A percentile compares a stretch with the other conserved stretches of the same genome.
phyloP scores from a whole-genome alignment of 2,797 vertebrate genomes.

The Xenops minutus region DNA sequence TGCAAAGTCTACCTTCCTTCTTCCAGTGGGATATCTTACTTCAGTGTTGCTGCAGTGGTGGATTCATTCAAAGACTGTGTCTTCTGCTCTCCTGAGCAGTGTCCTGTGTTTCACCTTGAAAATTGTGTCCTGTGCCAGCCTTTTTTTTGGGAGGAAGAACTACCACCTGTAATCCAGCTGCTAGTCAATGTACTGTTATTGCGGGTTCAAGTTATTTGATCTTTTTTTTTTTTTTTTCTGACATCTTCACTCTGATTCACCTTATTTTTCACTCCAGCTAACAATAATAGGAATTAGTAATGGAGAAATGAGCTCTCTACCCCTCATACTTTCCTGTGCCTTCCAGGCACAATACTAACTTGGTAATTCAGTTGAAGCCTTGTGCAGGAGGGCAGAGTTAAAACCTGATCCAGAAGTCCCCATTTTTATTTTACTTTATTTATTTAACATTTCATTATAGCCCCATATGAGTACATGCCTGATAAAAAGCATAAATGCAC shows the following conservation, averaged over 20 bases:
- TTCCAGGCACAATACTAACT: not conserved
- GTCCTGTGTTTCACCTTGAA: not conserved
- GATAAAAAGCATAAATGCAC: not conserved
- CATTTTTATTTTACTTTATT: slow-evolving; percentile 32
- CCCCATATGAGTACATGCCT: not conserved
- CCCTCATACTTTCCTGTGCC: not conserved
- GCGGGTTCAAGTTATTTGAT: slow-evolving; percentile 61
- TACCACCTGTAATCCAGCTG: slow-evolving; percentile 23
- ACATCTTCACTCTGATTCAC: not conserved
- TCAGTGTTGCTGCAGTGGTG: not conserved
- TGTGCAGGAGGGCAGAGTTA: not conserved
- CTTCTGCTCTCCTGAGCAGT: not conserved
- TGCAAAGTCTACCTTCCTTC: not conserved
- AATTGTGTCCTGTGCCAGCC: not conserved
- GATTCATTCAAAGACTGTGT: not conserved
- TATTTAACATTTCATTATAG: slow-evolving; percentile 28
- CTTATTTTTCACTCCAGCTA: slow-evolving; percentile 33
- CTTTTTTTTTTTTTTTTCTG: not conserved
- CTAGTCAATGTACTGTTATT: slow-evolving; percentile 56
- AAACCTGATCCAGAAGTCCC: slow-evolving; percentile 2
- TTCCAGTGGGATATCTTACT: not conserved
- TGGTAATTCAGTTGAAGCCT: slow-evolving; percentile 33
- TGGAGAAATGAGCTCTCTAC: slow-evolving; percentile 28
- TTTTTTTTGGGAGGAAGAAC: slow-evolving; percentile 39
- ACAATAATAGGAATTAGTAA: slow-evolving; percentile 27